Evolutionary conservation across 92 coral and sea anemone genomes (phyloP).

Genomic region (Meandrina meandrites): DNA sequence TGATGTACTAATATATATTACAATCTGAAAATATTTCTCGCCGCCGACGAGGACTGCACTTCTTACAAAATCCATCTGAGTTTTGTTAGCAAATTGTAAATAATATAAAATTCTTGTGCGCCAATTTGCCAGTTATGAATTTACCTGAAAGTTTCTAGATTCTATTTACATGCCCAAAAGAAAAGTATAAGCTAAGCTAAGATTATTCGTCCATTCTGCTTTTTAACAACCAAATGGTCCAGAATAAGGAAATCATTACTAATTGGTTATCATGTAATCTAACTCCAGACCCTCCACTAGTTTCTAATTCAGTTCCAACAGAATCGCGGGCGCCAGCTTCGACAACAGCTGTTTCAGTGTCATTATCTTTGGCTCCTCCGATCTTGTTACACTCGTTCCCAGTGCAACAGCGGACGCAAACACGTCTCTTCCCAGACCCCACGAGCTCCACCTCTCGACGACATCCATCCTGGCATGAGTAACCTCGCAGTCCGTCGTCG

Average conservation of each 20-base stretch:
- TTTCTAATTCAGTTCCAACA: background rate
- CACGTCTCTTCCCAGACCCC: conserved; percentile 48
- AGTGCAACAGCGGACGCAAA: conserved; percentile 61
- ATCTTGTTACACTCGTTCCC: conserved; percentile 59
- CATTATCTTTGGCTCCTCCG: background rate
- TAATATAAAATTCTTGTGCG: no score
- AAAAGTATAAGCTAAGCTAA: background rate
- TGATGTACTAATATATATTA: no score
- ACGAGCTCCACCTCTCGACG: conserved; percentile 33
- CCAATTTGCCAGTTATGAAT: background rate
- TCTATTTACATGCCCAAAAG: background rate
- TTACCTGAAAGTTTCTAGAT: background rate
- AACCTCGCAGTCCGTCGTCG: conserved; percentile 57
- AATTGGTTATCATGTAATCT: background rate
- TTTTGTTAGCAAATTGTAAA: no score
- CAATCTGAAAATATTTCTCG: no score
- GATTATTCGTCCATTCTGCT: background rate
- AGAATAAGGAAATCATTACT: background rate
- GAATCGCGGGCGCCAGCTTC: background rate
- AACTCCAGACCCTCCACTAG: background rate
- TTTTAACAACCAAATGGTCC: background rate
- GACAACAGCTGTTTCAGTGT: conserved; percentile 5
- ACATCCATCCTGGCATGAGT: conserved; percentile 59
- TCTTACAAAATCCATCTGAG: no score
- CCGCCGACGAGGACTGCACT: no score